Conservation (phyloP, 1,140 invertebrate species). For the Psilanteris sp. region DNA sequence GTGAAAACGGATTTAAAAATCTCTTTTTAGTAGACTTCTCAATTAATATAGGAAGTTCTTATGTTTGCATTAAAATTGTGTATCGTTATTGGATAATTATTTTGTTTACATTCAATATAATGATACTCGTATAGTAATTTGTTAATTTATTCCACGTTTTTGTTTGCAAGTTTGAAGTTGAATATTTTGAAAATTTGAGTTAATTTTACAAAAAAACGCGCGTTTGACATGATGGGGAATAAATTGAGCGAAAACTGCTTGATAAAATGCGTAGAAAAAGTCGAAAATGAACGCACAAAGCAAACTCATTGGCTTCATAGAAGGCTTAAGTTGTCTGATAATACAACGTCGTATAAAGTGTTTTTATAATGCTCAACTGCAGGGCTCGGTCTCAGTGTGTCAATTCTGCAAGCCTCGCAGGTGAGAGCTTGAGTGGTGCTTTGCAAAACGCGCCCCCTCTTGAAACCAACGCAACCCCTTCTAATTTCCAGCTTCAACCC, state of each 20-base stretch:
- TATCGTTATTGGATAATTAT: too few species aligned
- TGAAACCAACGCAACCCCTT: slow-evolving; percentile 34
- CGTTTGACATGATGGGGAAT: not conserved
- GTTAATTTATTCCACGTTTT: too few species aligned
- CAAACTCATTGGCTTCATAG: slow-evolving; percentile 41
- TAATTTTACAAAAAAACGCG: too few species aligned
- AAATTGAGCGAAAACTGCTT: slow-evolving; percentile 14
- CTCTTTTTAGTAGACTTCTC: too few species aligned
- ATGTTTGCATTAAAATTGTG: too few species aligned
- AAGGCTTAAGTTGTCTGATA: slow-evolving; percentile 38
- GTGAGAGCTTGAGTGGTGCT: slow-evolving; percentile 52
- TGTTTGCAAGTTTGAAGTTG: too few species aligned
- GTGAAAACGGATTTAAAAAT: too few species aligned
- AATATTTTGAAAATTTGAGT: too few species aligned
- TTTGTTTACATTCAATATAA: too few species aligned
- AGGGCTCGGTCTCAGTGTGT: slow-evolving; percentile 29
- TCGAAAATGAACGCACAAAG: slow-evolving; percentile 15
- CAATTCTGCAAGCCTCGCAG: slow-evolving; percentile 51
- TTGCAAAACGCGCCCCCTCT: slow-evolving; percentile 40
- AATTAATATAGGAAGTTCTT: too few species aligned
- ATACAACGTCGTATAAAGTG: slow-evolving; percentile 27
- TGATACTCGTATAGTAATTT: too few species aligned
- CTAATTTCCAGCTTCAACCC: slow-evolving; percentile 69
- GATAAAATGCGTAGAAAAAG: slow-evolving; percentile 8
- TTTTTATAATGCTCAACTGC: slow-evolving; percentile 52